Percentiles rank a stretch among this genome's conserved stretches.
Evolutionary conservation across 2,113 vertebrate species (phyloP).

Genomic region (Phycodurus eques): DNA sequence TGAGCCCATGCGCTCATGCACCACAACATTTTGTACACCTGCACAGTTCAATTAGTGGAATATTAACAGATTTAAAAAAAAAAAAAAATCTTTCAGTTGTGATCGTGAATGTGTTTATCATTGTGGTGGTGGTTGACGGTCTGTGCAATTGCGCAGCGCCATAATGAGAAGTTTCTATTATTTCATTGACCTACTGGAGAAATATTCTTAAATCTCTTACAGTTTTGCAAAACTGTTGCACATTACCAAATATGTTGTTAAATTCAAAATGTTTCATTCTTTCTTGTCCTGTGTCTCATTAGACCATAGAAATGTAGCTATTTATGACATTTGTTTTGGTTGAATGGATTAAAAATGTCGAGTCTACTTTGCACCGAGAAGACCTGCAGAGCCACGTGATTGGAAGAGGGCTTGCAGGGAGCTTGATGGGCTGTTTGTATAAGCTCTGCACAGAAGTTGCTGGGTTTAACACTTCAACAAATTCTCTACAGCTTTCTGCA

Average conservation of each 20-base stretch:
- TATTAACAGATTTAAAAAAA: not conserved
- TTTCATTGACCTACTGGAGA: no score
- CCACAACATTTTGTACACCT: not conserved
- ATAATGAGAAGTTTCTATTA: no score
- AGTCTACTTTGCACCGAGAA: conserved; percentile 27
- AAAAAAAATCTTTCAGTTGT: not conserved
- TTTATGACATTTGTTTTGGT: not conserved
- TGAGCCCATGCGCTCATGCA: no score
- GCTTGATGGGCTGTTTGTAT: conserved; percentile 40
- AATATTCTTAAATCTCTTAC: no score
- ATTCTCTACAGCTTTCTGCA: conserved; percentile 41
- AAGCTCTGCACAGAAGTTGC: conserved; percentile 56
- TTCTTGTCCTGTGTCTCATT: not conserved
- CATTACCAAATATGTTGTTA: not conserved
- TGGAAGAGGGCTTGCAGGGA: conserved; percentile 50
- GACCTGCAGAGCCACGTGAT: conserved; percentile 18
- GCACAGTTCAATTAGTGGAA: not conserved
- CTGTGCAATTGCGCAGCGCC: not conserved
- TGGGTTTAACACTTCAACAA: conserved; percentile 36
- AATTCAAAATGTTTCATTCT: not conserved
- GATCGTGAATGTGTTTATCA: conserved; percentile 15
- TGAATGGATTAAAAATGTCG: conserved; percentile 30
- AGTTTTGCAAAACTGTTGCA: not conserved
- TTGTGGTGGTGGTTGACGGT: not conserved
- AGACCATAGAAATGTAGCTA: not conserved